Conservation (phyloP, 2,888 invertebrate species). For the Watsonalla cultraria region DNA sequence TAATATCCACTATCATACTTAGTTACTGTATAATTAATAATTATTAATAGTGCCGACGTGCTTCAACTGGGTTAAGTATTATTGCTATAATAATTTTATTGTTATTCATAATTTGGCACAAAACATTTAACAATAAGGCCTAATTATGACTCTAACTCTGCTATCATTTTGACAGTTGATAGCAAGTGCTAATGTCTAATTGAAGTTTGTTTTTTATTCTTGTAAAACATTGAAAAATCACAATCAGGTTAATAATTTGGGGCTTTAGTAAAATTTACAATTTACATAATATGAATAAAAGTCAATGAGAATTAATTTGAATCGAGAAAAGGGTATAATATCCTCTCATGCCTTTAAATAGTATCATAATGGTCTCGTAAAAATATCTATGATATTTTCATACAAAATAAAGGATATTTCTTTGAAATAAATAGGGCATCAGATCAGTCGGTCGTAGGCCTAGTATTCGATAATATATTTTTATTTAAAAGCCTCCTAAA, state of each 20-base stretch:
- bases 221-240: conserved; percentile 5
- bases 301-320: not conserved
- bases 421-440: not conserved
- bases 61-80: not conserved
- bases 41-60: not conserved
- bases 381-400: not conserved
- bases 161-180: not conserved
- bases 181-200: not conserved
- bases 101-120: not conserved
- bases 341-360: conserved; percentile 2
- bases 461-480: not conserved
- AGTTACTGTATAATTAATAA: not conserved
- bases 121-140: not conserved
- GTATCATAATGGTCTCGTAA: too few species aligned
- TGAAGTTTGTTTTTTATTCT: not conserved
- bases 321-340: not conserved
- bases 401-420: not conserved
- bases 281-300: conserved; percentile 1
- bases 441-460: not conserved
- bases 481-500: too few species aligned
- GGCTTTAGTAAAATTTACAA: conserved; percentile 8
- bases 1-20: not conserved
- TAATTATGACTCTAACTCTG: not conserved
- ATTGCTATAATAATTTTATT: not conserved
- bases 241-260: conserved; percentile 1